Base-by-base conservation (phyloP, 2,888 invertebrate species). In the Busseola fusca region DNA sequence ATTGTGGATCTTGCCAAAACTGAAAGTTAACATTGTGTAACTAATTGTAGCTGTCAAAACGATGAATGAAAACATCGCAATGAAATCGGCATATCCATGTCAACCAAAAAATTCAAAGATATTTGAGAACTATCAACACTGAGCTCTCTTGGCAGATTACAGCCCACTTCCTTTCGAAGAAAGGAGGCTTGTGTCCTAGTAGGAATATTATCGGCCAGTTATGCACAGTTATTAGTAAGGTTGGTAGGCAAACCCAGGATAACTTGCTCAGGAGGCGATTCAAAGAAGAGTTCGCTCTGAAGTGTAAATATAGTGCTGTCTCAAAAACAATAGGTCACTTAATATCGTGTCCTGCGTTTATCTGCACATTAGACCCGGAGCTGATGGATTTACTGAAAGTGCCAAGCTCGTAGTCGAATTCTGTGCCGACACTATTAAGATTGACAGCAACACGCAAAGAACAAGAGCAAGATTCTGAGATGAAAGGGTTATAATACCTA, bases 1-100 rank as follows among this genome's bases (percentile, higher is more conserved):
- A n/a, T n/a, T n/a, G n/a, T n/a, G 12, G 14, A 58, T 52, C 4
- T 58, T 57, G 14, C 10, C 14, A 48, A 45, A 54, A 40, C 21
- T 57, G n/a, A 40, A 48, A 54, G 48, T 58, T 18, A 63, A 27
- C 30, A 14, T 54, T 69, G 1, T 50, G n/a, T 50, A 50, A 50
- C 12, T 45, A 45, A 45, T 18, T 6, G 18, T 18, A 18, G 18
- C 3, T 45, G 18, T 18, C 18, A 18, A 45, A 7, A 18, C 7
- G 18, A 7, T 45, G 18, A 18, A 45, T 6, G 18, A 45, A 45
- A 45, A 6, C 7, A 45, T 45, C 18, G 45, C 18, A 18, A 18
- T 16, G 45, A 45, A 18, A 45, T 16, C 42, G 6, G 16, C 45
- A 45, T 45, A 7, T 45, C 5, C 7, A 1, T 18, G 18, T n/a